Base-by-base conservation (phyloP, 2,113 vertebrate species). In the Chiloscyllium plagiosum region DNA sequence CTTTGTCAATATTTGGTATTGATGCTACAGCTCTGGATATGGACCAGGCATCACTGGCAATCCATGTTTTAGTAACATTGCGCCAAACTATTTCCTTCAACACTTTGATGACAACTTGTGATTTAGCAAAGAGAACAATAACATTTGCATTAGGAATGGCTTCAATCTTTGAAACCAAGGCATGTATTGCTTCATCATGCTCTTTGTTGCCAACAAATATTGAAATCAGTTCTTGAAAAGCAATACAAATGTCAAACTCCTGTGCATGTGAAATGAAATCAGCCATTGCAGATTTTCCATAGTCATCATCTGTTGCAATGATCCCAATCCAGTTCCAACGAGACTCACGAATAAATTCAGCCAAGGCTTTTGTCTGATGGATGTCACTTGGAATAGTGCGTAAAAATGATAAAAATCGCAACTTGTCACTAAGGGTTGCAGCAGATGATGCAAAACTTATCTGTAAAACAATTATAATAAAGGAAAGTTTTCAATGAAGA, bases 261-360 rank as follows among this genome's bases (percentile, higher is more conserved):
- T 96, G 96, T 33, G 97, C 97, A 24, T 97, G 96, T 3, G 0
- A 0, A 47, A 97, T 65, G 76, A 98, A 97, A 93, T 96, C 97
- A 94, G 96, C 96, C 19, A 97, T 96, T 47, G 97, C 97, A 69
- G 96, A 97, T 96, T 80, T 96, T 42, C 97, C 97, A 33, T 98
- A 98, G 20, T 97, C 97, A 26, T 97, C 97, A 69, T 98, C 97
- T 2, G 96, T 96, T 8, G 96, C 96, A 80, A 98, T 97, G 2
- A 98, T 96, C 0, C 97, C 97, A 2, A 98, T 96, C 97, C 97
- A 98, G 95, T 97, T 96, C 98, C 98, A 98, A 0, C 13, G 2
- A 50, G 96, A 97, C 68, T 96, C 50, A 0, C 56, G 61, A 96
- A 98, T 97, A 2, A 98, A 86, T 85, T 96, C 96, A 12, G 97